phyloP scores from a whole-genome alignment of 2,797 vertebrate species.

The Premnoplex brunnescens region DNA sequence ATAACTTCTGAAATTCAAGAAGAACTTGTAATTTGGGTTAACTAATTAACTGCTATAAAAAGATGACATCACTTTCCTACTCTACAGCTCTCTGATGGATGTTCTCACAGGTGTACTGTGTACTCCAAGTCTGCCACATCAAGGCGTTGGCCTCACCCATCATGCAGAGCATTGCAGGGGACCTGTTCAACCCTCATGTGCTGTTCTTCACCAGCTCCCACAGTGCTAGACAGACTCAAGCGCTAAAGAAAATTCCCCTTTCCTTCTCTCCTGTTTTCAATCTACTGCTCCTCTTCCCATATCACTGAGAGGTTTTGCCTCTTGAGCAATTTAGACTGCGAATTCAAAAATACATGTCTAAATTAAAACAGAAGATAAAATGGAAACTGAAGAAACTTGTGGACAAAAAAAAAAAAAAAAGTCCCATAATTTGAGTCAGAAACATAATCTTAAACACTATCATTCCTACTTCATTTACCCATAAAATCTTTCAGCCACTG shows the following conservation, averaged over 20 bases:
- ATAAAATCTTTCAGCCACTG: background rate
- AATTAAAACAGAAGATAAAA: background rate
- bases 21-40: background rate
- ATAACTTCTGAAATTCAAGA: background rate
- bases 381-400: background rate
- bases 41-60: background rate
- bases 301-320: background rate
- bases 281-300: background rate
- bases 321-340: background rate
- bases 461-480: background rate
- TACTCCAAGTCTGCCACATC: background rate
- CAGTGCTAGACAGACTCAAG: background rate
- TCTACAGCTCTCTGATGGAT: background rate
- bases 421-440: background rate
- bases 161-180: background rate
- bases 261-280: background rate
- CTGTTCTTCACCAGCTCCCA: background rate
- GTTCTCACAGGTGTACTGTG: background rate
- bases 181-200: fast-evolving
- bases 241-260: background rate
- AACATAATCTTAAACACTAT: background rate
- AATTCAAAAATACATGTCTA: background rate
- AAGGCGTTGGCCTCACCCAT: background rate
- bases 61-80: background rate
- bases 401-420: background rate